Percentiles rank a stretch among this genome's conserved stretches.
phyloP scores from a whole-genome alignment of 1,140 invertebrate genomes.

The Homalodisca vitripennis region DNA sequence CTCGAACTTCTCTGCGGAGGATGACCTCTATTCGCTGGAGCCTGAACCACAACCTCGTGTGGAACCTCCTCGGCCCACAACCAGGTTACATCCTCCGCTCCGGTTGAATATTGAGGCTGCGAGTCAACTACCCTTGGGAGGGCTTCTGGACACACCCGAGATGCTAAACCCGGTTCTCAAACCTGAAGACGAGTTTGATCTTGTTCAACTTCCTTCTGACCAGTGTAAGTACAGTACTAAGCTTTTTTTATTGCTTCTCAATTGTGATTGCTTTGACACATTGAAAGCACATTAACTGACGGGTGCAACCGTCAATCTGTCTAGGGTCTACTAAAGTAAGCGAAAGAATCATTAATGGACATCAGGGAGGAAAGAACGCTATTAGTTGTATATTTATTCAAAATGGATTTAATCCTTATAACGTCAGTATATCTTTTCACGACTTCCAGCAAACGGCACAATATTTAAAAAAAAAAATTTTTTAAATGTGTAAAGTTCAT shows the following conservation, averaged over 20 bases:
- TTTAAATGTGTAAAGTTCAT: no score
- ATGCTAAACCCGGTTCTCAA: not conserved
- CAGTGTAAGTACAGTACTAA: not conserved
- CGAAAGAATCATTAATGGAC: no score
- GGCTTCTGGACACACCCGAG: not conserved
- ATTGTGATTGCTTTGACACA: not conserved
- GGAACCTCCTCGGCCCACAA: no score
- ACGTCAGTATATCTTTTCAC: no score
- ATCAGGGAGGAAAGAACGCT: no score
- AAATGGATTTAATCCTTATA: no score
- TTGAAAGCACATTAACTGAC: no score
- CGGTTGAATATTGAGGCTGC: not conserved
- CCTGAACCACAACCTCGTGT: not conserved
- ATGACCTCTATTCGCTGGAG: not conserved
- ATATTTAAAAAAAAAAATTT: no score
- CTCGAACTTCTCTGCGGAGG: not conserved
- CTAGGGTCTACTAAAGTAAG: no score
- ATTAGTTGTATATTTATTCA: no score
- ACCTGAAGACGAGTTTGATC: not conserved
- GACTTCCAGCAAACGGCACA: no score
- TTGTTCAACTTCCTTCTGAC: not conserved
- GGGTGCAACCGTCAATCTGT: no score
- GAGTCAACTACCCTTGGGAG: not conserved
- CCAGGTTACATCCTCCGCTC: not conserved
- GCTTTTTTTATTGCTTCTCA: not conserved